A percentile compares a stretch with the other conserved stretches of the same genome.
phyloP scores from a whole-genome alignment of 2,888 invertebrate genomes.

The Megamerina dolium region DNA sequence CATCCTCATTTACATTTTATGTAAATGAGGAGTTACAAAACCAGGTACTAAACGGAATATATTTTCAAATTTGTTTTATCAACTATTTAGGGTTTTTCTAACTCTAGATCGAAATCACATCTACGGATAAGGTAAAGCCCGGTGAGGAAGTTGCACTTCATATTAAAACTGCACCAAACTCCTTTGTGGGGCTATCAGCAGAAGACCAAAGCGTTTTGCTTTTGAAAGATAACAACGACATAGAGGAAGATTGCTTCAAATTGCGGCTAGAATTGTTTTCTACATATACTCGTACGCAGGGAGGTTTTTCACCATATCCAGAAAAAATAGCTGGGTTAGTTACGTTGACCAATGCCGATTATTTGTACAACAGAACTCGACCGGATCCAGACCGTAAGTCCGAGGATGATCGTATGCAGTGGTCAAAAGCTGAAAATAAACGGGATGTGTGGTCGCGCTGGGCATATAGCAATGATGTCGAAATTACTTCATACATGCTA shows the following conservation, averaged over 20 bases:
- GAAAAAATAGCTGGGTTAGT: conserved; percentile 39
- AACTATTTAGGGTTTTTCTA: neutral
- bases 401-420: conserved; percentile 67
- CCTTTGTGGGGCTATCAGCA: conserved; percentile 79
- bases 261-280: conserved; percentile 61
- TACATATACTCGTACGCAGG: conserved; percentile 46
- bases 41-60: conserved; percentile 3
- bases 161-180: conserved; percentile 77
- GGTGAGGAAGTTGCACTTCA: conserved; percentile 71
- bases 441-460: conserved; percentile 45
- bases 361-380: conserved; percentile 36
- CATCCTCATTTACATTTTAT: too few relatives aligned
- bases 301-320: conserved; percentile 40
- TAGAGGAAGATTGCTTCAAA: conserved; percentile 53
- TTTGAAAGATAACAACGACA: conserved; percentile 59
- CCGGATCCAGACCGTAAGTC: conserved; percentile 33
- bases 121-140: conserved; percentile 66
- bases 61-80: too few relatives aligned
- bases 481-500: conserved; percentile 36
- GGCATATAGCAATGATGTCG: conserved; percentile 37
- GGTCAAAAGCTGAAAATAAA: conserved; percentile 59
- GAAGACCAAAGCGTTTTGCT: conserved; percentile 77
- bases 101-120: conserved; percentile 60
- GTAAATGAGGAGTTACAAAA: conserved; percentile 61
- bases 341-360: conserved; percentile 45